Base-by-base conservation (phyloP, 2,888 invertebrate species). In the Sarcophaga carnaria region DNA sequence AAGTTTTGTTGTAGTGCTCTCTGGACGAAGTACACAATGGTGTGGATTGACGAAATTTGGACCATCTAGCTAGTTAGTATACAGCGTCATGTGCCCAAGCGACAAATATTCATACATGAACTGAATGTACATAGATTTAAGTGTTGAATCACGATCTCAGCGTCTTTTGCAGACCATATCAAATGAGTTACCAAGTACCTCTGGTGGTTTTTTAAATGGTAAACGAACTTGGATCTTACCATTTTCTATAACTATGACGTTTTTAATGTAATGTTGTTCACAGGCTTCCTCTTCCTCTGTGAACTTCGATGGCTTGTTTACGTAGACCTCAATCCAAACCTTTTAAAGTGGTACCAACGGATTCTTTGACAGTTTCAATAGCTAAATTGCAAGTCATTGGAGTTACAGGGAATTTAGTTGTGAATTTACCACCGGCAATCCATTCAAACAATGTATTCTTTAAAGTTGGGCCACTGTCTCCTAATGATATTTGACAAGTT, bases 391-490 rank as follows among this genome's bases (percentile, higher is more conserved):
- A 71, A n/a, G 27, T 71, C 4, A 70, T 2, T 37, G 59, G 27
- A 59, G 60, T 8, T n/a, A 11, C 10, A 10, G 10, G 14, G 3
- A 12, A 25, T 25, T 25, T 25, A 25, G 25, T 25, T 25, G 25
- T 25, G 25, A 25, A 25, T 0, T 25, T 25, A n/a, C 66, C 60
- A 45, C 25, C 71, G 0, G 75, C 74, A 14, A 84, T 71, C 87
- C 75, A 84, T 12, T 78, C 85, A 25, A 87, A 77, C 59, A 77
- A 60, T 25, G 83, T 85, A 12, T 85, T 87, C 4, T 67, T 54
- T 4, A 78, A 45, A 62, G 12, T 80, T 12, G 76, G 85, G 22
- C 22, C 45, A 2, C 78, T 76, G 54, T 80, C 37, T 60, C 86
- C 78, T 47, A 88, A 47, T 12, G 80, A 87, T 1, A 86, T 64